phyloP scores from a whole-genome alignment of 2,888 invertebrate genomes.

The Acutogordius australiensis region DNA sequence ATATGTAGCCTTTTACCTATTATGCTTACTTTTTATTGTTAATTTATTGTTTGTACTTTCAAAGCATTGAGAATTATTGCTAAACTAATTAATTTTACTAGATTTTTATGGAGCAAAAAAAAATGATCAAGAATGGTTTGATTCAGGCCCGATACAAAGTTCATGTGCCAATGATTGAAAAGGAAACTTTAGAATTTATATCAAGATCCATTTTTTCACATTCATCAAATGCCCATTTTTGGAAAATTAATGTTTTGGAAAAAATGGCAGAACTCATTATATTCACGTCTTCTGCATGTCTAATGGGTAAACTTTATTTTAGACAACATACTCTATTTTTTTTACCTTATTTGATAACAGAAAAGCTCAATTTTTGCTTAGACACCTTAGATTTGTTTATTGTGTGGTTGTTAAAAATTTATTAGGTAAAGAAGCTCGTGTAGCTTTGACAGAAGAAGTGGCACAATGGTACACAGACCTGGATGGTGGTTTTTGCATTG shows the following conservation, averaged over 20 bases:
- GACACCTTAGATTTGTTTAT: no score
- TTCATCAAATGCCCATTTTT: constrained; percentile 12
- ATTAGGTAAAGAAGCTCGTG: constrained; percentile 9
- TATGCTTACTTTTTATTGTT: no score
- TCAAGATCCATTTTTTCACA: constrained; percentile 18
- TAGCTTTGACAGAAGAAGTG: constrained; percentile 15
- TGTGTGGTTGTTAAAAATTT: neutral
- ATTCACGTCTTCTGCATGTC: constrained; percentile 21
- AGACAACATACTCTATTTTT: constrained; percentile 17
- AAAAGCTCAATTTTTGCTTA: neutral
- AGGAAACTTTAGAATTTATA: constrained; percentile 19
- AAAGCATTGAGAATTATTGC: no score
- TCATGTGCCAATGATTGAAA: constrained; percentile 19
- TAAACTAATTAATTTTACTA: constrained; percentile 15
- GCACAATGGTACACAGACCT: constrained; percentile 20
- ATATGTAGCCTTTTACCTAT: no score
- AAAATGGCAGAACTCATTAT: constrained; percentile 21
- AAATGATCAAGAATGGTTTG: constrained; percentile 21
- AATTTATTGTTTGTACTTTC: no score
- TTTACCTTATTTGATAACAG: neutral
- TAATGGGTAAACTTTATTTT: constrained; percentile 19
- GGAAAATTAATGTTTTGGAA: constrained; percentile 16
- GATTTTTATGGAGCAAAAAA: constrained; percentile 22
- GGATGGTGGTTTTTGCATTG: constrained; percentile 20
- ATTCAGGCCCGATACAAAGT: constrained; percentile 19